A percentile compares a stretch with the other conserved stretches of the same genome.
Evolutionary conservation across 2,113 vertebrate species (phyloP).

Genomic region (Embiotoca jacksoni): DNA sequence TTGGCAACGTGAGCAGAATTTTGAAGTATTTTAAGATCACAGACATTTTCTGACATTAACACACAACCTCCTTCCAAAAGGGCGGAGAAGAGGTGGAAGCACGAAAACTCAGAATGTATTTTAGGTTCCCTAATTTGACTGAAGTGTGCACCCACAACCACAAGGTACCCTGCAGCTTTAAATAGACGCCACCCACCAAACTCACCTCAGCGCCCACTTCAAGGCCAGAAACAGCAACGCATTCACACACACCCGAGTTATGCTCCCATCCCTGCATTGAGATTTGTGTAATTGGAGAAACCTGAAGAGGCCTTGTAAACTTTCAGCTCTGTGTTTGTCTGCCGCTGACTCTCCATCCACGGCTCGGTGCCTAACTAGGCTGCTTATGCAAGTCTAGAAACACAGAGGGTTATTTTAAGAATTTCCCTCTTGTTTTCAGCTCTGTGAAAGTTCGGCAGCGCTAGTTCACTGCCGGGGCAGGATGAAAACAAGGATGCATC

Average conservation of each 20-base stretch:
- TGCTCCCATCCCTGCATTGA: slow-evolving; percentile 39
- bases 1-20: slow-evolving; percentile 4
- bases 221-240: slow-evolving; percentile 20
- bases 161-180: slow-evolving; percentile 21
- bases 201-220: slow-evolving; percentile 40
- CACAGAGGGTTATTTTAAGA: slow-evolving; percentile 64
- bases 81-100: slow-evolving; percentile 27
- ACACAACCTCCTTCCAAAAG: background rate
- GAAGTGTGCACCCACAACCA: slow-evolving; percentile 19
- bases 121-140: slow-evolving; percentile 20
- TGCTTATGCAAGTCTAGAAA: slow-evolving; percentile 52
- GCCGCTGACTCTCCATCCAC: slow-evolving; percentile 40
- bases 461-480: slow-evolving; percentile 56
- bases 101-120: slow-evolving; percentile 18
- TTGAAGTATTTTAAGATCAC: slow-evolving; percentile 40
- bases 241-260: slow-evolving; percentile 16
- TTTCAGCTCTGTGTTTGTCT: slow-evolving; percentile 37
- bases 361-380: slow-evolving; percentile 35
- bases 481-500: slow-evolving; percentile 49
- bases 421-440: slow-evolving; percentile 44
- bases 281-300: slow-evolving; percentile 36
- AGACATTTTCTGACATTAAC: slow-evolving; percentile 28
- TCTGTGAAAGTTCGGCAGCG: slow-evolving; percentile 28
- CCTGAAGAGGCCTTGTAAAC: slow-evolving; percentile 37
- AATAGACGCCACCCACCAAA: slow-evolving; percentile 10